These are phyloP conservation scores for Drosophila fungiperda DNA, from an alignment of 2,888 invertebrate genomes.

Conservation along the genomic window DNA sequence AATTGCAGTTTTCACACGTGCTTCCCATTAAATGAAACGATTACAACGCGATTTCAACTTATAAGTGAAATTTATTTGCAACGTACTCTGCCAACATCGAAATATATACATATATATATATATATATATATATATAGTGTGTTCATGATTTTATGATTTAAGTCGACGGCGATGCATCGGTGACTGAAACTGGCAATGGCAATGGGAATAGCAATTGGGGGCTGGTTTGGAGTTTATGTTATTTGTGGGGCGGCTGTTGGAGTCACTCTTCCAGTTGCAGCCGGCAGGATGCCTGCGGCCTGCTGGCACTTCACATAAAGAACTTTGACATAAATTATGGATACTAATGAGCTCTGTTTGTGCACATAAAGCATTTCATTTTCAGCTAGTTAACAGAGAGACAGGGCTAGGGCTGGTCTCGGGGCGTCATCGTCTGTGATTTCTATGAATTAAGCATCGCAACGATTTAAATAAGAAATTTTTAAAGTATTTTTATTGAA, in stretches of 20 bases:
- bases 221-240: conserved; percentile 3
- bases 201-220: neutral
- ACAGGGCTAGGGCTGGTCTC: neutral
- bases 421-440: conserved; percentile 34
- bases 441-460: conserved; percentile 45
- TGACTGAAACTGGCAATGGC: conserved; percentile 26
- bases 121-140: conserved; percentile 24
- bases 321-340: conserved; percentile 80
- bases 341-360: conserved; percentile 76
- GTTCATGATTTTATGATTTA: conserved; percentile 69
- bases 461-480: conserved; percentile 7
- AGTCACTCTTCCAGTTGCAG: conserved; percentile 14
- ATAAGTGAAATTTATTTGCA: conserved; percentile 83
- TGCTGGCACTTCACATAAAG: conserved; percentile 70
- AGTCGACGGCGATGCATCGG: conserved; percentile 45
- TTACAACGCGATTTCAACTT: conserved; percentile 77
- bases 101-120: conserved; percentile 10
- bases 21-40: conserved; percentile 83
- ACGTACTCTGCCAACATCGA: conserved; percentile 36
- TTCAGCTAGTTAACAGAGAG: conserved; percentile 43
- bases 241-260: conserved; percentile 52
- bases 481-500: conserved; percentile 52
- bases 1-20: conserved; percentile 82
- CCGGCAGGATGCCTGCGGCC: conserved; percentile 16
- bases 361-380: conserved; percentile 67